These are phyloP conservation scores for Volucella inflata DNA, from an alignment of 2,888 invertebrate species.

Conservation along the genomic window DNA sequence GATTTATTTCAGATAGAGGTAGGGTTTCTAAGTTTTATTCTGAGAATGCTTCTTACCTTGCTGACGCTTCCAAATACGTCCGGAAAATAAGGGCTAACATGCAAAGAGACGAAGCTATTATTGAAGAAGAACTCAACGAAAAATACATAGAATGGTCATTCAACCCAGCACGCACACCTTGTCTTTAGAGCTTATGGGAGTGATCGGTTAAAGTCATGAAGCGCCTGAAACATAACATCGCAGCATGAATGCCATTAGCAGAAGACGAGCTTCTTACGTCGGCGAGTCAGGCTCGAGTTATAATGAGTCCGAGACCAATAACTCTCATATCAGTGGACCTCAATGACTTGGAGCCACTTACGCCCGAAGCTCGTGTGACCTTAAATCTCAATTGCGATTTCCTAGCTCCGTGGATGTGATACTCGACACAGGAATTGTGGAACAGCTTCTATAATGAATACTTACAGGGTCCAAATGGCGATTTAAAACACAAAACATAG, in stretches of 20 bases:
- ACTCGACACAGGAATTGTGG: slow-evolving; percentile 4
- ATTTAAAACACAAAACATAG: too few relatives aligned
- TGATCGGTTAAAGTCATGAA: slow-evolving; percentile 2
- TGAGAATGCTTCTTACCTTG: slow-evolving; percentile 24
- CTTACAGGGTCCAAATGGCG: slow-evolving; percentile 11
- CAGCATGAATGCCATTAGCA: background rate
- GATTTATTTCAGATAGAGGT: slow-evolving; percentile 56
- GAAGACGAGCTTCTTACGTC: slow-evolving; percentile 13
- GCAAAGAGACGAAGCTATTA: slow-evolving; percentile 1
- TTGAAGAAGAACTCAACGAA: background rate
- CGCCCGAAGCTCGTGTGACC: slow-evolving; percentile 9
- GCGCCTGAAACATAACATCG: slow-evolving; percentile 9
- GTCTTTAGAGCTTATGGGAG: background rate
- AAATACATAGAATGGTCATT: background rate
- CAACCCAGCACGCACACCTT: background rate
- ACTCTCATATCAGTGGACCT: slow-evolving; percentile 22
- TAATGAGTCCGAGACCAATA: slow-evolving; percentile 30
- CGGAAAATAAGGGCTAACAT: background rate
- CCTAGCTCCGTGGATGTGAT: slow-evolving; percentile 1
- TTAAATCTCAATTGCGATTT: background rate
- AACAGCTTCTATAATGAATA: slow-evolving; percentile 10
- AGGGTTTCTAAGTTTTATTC: slow-evolving; percentile 42
- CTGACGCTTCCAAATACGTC: too few relatives aligned
- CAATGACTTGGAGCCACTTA: slow-evolving; percentile 13
- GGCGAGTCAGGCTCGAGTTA: slow-evolving; percentile 16